phyloP scores from a whole-genome alignment of 2,888 invertebrate genomes.

The Drosophila pseudotakahashii region DNA sequence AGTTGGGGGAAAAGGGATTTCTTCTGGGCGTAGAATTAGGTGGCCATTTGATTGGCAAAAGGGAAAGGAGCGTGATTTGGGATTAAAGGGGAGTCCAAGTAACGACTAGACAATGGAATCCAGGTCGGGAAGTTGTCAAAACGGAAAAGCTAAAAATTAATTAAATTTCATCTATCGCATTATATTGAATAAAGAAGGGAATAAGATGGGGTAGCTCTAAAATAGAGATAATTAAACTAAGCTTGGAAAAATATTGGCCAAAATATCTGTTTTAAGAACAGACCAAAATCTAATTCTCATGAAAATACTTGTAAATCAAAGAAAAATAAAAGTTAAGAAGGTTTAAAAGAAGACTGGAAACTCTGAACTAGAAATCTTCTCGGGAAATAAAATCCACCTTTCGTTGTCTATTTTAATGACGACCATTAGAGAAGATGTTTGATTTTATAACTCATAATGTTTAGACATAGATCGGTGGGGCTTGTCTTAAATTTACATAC shows the following conservation, averaged over 20 bases:
- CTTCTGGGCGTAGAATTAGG: constrained; percentile 25
- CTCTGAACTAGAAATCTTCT: constrained; percentile 4
- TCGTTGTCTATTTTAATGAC: constrained; percentile 3
- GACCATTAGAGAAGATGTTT: constrained; percentile 19
- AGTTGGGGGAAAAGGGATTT: constrained; percentile 60
- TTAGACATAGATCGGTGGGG: neutral
- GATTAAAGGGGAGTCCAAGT: constrained; percentile 3
- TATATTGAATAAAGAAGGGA: neutral
- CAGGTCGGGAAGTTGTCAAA: constrained; percentile 11
- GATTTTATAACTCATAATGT: constrained; percentile 27
- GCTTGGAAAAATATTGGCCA: too few relatives aligned
- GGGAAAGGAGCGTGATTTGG: constrained; percentile 22
- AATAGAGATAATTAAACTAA: too few relatives aligned
- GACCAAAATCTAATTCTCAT: too few relatives aligned
- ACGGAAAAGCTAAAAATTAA: neutral
- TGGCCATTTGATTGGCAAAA: constrained; percentile 43
- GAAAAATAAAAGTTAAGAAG: neutral
- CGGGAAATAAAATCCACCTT: neutral
- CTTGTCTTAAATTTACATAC: constrained; percentile 10
- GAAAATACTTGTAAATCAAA: too few relatives aligned
- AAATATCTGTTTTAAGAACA: too few relatives aligned
- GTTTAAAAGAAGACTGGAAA: neutral
- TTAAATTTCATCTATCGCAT: neutral
- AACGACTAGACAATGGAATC: neutral
- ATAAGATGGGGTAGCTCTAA: neutral